A percentile compares a stretch with the other conserved stretches of the same genome.
These are phyloP conservation scores for Oophaga pumilio DNA, from an alignment of 2,113 vertebrate species.

Conservation along the genomic window DNA sequence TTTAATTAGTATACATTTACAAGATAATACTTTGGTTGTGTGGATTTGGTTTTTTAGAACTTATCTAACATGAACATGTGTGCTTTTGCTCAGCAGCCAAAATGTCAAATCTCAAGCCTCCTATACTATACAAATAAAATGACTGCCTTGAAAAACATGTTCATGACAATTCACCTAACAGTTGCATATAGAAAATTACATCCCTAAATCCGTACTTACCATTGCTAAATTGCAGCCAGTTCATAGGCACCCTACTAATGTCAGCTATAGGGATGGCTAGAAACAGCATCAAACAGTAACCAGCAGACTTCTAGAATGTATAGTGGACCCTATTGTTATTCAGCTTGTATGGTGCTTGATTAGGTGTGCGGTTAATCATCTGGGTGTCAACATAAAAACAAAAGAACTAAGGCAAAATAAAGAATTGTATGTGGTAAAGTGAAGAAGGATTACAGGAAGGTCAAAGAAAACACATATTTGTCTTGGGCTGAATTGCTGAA, in stretches of 20 bases:
- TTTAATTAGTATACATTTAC: no score
- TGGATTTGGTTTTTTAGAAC: no score
- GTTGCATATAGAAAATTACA: no score
- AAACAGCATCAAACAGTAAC: background rate
- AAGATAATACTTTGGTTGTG: no score
- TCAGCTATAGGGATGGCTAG: background rate
- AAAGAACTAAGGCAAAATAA: background rate
- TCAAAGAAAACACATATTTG: background rate
- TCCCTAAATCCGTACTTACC: no score
- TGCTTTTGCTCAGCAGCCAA: no score
- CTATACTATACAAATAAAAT: background rate
- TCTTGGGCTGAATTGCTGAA: conserved; percentile 2
- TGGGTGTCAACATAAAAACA: background rate
- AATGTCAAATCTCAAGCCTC: no score
- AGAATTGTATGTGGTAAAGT: background rate
- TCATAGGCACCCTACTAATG: background rate
- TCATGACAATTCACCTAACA: background rate
- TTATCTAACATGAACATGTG: no score
- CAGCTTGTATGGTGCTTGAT: background rate
- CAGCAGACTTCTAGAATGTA: background rate
- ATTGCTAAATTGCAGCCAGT: background rate
- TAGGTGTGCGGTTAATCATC: background rate
- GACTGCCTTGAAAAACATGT: background rate
- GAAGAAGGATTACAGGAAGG: background rate
- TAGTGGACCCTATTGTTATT: background rate